These are phyloP conservation scores for Rana temporaria DNA, from an alignment of 2,113 vertebrate genomes.

Conservation along the genomic window DNA sequence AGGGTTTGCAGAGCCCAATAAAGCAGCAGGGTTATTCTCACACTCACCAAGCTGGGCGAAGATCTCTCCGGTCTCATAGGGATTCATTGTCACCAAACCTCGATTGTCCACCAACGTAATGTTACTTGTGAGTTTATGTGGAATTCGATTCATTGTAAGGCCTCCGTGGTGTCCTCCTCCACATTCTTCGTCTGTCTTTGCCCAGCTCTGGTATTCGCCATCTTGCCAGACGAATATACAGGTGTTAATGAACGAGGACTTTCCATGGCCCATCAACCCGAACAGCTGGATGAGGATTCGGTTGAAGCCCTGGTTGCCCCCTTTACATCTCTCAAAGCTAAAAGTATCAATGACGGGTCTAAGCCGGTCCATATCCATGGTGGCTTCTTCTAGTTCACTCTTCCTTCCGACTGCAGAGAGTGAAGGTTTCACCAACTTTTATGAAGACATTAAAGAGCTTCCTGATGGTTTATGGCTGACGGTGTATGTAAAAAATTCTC, in stretches of 20 bases:
- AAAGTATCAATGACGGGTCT: background rate
- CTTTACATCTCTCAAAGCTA: background rate
- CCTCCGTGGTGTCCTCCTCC: background rate
- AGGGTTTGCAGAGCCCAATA: too few species aligned
- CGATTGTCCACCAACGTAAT: constrained; percentile 29
- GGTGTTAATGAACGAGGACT: constrained; percentile 23
- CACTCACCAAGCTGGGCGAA: constrained; percentile 37
- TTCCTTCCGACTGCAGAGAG: background rate
- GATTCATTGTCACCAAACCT: background rate
- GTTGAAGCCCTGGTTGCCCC: background rate
- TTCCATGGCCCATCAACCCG: background rate
- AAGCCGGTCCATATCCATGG: background rate
- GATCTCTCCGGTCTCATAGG: background rate
- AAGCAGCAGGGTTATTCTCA: too few species aligned
- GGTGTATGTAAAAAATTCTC: background rate
- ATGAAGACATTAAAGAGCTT: too few species aligned
- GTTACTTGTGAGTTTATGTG: background rate
- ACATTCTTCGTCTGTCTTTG: background rate
- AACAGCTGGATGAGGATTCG: constrained; percentile 3
- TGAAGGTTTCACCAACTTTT: too few species aligned
- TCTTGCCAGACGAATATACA: constrained; percentile 11
- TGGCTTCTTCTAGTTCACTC: background rate
- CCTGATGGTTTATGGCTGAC: too few species aligned
- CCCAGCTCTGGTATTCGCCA: background rate
- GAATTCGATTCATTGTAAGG: background rate